These are phyloP conservation scores for Metridium senile DNA, from an alignment of 92 coral and sea anemone species.

Conservation along the genomic window DNA sequence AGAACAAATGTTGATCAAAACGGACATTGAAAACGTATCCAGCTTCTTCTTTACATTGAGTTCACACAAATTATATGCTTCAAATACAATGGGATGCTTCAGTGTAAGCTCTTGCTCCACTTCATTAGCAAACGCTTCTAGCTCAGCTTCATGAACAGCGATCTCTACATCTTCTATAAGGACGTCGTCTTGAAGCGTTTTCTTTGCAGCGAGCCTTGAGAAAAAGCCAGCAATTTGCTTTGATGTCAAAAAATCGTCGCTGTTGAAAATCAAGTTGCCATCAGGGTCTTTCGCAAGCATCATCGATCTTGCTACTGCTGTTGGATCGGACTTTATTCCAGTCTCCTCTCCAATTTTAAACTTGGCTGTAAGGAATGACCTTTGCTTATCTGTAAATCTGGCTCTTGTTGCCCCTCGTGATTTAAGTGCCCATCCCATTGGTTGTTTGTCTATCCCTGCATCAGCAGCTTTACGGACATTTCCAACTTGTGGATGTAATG, in stretches of 20 bases:
- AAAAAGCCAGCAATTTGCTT: conserved; percentile 56
- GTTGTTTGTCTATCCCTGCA: neutral
- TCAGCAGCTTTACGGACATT: conserved; percentile 17
- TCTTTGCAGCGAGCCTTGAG: conserved; percentile 54
- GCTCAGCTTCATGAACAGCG: conserved; percentile 50
- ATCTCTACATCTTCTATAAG: conserved; percentile 46
- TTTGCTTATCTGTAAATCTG: conserved; percentile 43
- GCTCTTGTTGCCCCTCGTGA: conserved; percentile 35
- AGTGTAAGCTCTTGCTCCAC: conserved; percentile 46
- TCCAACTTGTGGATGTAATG: conserved; percentile 21
- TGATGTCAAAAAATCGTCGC: conserved; percentile 52
- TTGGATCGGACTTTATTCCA: conserved; percentile 61
- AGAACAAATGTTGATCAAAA: conserved; percentile 50
- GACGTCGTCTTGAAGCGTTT: conserved; percentile 31
- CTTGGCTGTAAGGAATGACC: conserved; percentile 45
- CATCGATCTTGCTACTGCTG: conserved; percentile 64
- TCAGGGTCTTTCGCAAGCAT: conserved; percentile 50
- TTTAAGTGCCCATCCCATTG: conserved; percentile 72
- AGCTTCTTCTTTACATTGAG: conserved; percentile 44
- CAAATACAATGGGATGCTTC: conserved; percentile 54
- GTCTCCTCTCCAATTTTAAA: conserved; percentile 61
- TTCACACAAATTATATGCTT: conserved; percentile 57
- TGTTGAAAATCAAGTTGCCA: conserved; percentile 43
- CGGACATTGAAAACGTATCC: conserved; percentile 37
- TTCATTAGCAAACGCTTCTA: conserved; percentile 37